Evolutionary conservation across 30 jellyfish, hydroid and myxozoan genomes (phyloP).

Genomic region (Turritopsis dohrnii): DNA sequence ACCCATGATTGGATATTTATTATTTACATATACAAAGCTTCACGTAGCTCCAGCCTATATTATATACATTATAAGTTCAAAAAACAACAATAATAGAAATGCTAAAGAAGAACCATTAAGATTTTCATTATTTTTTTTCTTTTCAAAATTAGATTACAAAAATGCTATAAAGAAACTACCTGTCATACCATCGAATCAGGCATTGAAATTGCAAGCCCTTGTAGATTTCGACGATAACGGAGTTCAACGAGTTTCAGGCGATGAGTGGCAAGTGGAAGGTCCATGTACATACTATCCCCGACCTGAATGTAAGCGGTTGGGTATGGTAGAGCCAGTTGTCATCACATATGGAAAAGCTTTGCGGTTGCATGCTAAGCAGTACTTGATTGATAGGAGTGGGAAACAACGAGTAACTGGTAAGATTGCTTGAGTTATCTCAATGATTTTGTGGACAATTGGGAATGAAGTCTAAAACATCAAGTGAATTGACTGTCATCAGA

Average conservation of each 20-base stretch:
- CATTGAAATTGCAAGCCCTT: conserved; percentile 76
- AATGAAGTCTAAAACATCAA: no score
- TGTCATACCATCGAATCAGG: conserved; percentile 61
- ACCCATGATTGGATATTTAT: no score
- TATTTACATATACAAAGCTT: no score
- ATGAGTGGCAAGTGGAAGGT: conserved; percentile 95
- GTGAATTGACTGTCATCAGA: no score
- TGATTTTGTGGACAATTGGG: no score
- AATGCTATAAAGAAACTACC: conserved; percentile 77
- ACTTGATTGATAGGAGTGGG: conserved; percentile 63
- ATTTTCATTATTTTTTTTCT: not conserved
- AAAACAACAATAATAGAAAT: no score
- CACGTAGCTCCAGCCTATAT: no score
- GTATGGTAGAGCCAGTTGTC: conserved; percentile 57
- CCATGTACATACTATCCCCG: conserved; percentile 92
- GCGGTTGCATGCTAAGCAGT: conserved; percentile 70
- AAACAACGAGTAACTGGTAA: conserved; percentile 44
- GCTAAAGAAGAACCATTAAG: no score
- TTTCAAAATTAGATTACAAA: conserved; percentile 23
- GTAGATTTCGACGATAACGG: conserved; percentile 50
- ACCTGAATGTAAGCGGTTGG: conserved; percentile 78
- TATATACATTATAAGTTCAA: no score
- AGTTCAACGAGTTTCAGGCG: conserved; percentile 73
- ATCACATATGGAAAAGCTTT: conserved; percentile 70
- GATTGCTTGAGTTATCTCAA: no score